Evolutionary conservation across 2,888 invertebrate species (phyloP).

Genomic region (Protonemura montana): DNA sequence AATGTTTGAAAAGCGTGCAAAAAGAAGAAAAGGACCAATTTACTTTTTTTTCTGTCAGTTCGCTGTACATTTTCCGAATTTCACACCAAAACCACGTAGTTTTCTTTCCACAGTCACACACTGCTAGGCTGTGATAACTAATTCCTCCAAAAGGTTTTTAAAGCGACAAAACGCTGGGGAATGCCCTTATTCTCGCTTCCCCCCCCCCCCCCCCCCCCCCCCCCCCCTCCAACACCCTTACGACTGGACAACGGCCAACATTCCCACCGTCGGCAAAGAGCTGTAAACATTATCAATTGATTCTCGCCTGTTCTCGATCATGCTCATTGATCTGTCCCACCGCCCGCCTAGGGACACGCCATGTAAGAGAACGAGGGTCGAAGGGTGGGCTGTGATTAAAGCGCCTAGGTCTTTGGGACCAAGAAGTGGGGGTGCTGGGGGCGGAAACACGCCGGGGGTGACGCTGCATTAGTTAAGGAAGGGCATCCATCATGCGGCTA

Average conservation of each 20-base stretch:
- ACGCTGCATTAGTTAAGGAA: not conserved
- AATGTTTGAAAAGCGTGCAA: no score
- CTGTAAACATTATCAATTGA: not conserved
- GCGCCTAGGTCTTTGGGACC: not conserved
- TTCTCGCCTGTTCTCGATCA: not conserved
- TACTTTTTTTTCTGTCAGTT: no score
- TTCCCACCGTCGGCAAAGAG: not conserved
- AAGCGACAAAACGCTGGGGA: no score
- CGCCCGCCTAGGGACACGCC: not conserved
- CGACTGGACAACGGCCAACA: not conserved
- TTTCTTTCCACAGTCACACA: no score
- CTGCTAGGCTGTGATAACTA: no score
- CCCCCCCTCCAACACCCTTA: no score
- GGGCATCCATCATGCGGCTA: not conserved
- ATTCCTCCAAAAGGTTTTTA: no score
- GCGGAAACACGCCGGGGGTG: not conserved
- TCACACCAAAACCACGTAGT: no score
- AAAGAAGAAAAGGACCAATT: no score
- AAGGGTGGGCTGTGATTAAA: not conserved
- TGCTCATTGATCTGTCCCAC: not conserved
- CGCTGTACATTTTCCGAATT: no score
- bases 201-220: no score
- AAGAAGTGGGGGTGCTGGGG: not conserved
- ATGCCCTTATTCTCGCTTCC: no score
- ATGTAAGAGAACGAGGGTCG: not conserved